A percentile compares a stretch with the other conserved stretches of the same genome.
phyloP scores from a whole-genome alignment of 2,888 invertebrate species.

The Amphipyra berbera region DNA sequence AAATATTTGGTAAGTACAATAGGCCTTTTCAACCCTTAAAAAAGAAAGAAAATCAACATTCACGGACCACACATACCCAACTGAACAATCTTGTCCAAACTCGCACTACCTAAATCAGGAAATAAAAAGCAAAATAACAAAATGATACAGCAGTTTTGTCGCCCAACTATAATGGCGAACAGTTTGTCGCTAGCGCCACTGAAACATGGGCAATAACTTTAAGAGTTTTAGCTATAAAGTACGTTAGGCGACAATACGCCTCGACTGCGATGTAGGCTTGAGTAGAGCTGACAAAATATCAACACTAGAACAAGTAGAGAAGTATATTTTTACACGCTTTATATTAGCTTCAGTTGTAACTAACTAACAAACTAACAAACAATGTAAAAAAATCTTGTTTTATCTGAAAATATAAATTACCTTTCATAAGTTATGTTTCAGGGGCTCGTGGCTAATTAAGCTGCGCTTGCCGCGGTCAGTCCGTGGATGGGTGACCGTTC shows the following conservation, averaged over 20 bases:
- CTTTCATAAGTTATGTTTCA: too few species aligned
- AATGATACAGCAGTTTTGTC: constrained; percentile 47
- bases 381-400: too few species aligned
- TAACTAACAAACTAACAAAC: too few species aligned
- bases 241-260: constrained; percentile 65
- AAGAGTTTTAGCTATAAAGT: constrained; percentile 70
- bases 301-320: background rate
- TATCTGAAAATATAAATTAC: too few species aligned
- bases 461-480: too few species aligned
- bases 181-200: constrained; percentile 60
- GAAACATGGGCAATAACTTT: constrained; percentile 68
- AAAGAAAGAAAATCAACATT: too few species aligned
- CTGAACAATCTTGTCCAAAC: constrained; percentile 38
- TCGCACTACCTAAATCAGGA: constrained; percentile 40
- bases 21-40: too few species aligned
- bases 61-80: background rate
- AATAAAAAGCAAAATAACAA: constrained; percentile 55
- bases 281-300: constrained; percentile 32
- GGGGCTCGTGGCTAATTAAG: too few species aligned
- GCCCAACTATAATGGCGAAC: constrained; percentile 56
- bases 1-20: too few species aligned
- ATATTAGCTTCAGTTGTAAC: too few species aligned
- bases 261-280: constrained; percentile 36
- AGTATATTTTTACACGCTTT: too few species aligned
- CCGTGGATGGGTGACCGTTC: too few species aligned